Base-by-base conservation (phyloP, 53 echinoderm and acorn worm species). In the Stichopus horrens region DNA sequence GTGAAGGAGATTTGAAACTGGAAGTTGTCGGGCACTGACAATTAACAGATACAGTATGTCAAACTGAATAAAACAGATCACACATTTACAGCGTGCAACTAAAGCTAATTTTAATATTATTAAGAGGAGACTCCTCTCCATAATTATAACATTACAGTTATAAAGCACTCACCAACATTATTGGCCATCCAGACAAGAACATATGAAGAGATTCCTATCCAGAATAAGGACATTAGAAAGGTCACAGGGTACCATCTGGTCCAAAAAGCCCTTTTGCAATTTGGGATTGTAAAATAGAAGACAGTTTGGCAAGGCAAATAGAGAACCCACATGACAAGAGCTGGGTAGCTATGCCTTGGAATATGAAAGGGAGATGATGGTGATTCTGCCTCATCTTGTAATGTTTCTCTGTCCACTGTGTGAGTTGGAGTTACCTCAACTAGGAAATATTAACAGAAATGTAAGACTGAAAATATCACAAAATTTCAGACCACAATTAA, bases 131-230 rank as follows among this genome's bases (percentile, higher is more conserved):
- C 37, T 37, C 37, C 37, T 37, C 37, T 37, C 37, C 37, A 37
- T 37, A 37, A 37, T 37, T 37, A 37, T 37, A 2, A 37, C 37
- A 37, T 37, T 2, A 37, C 37, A 37, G 1, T 37, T 37, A 0
- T 37, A 37, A 37, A 2, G 37, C 37, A 71, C 71, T 83, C 23
- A 96, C 97, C 97, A 74, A 96, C 73, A 55, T 90, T 83, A 23
- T 95, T 92, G 9, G 93, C 93, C 95, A 95, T 95, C 97, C 97
- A 96, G 55, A 96, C 97, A 77, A 96, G 75, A 7, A 93, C 18
- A 54, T 96, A 96, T 5, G 97, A 92, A 51, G 95, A 76, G 57
- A 88, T 83, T 6, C 89, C 95, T 19, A 96, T 96, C 93, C 95
- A 95, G 0, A 92, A 13, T 9, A 95, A 78, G 57, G 95, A 91